Conservation (phyloP, 2,797 vertebrate species). For the Peromyscus eremicus region DNA sequence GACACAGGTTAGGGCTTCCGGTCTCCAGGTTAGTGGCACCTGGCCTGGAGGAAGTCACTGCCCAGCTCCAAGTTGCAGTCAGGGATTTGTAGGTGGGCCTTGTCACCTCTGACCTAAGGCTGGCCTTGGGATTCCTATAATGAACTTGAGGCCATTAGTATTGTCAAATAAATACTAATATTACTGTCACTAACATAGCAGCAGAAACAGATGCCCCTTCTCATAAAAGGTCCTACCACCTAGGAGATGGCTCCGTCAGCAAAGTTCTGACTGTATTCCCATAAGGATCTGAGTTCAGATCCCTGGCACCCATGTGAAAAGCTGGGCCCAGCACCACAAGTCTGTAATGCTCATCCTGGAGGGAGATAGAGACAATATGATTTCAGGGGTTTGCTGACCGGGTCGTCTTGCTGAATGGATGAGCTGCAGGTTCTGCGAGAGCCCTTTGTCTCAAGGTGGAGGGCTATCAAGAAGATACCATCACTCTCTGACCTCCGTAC, state of each 20-base stretch:
- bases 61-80: not conserved
- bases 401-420: not conserved
- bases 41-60: not conserved
- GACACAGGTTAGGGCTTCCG: not conserved
- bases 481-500: not conserved
- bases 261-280: not conserved
- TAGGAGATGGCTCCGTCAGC: not conserved
- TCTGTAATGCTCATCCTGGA: not conserved
- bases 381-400: not conserved
- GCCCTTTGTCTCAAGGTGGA: not conserved
- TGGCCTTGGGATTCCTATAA: no score
- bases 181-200: not conserved
- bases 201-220: not conserved
- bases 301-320: not conserved
- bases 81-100: not conserved
- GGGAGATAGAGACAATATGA: not conserved
- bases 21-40: not conserved
- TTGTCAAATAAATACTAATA: not conserved
- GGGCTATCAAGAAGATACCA: not conserved
- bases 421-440: not conserved
- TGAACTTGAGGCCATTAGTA: not conserved
- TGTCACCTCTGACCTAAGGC: not conserved
- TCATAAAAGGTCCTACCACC: not conserved
- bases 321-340: not conserved
- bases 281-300: not conserved